Conservation (phyloP, 2,113 vertebrate species). For the Micronisus gabar region DNA sequence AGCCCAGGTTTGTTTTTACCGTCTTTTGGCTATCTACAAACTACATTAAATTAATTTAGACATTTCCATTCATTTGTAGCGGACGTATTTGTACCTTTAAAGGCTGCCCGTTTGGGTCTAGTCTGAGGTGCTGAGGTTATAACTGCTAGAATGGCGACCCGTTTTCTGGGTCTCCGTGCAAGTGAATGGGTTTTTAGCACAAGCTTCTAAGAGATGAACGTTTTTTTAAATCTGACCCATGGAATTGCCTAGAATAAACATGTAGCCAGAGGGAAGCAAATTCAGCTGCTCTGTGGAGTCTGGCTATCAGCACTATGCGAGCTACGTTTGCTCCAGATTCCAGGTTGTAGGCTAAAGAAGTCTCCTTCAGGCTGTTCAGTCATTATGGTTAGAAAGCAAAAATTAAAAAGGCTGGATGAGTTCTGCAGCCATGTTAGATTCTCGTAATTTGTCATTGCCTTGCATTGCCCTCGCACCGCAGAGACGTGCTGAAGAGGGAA, state of each 20-base stretch:
- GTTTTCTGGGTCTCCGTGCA: background rate
- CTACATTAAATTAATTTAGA: background rate
- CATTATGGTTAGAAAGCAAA: background rate
- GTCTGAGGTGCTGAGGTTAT: background rate
- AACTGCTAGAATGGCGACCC: background rate
- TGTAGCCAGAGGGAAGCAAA: background rate
- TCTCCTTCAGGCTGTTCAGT: background rate
- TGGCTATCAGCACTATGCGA: accelerated
- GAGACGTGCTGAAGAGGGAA: background rate
- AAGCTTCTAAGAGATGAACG: background rate
- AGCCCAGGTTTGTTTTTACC: background rate
- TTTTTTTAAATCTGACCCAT: background rate
- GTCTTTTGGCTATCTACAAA: background rate
- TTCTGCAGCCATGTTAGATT: background rate
- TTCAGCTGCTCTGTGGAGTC: background rate
- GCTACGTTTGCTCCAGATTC: background rate
- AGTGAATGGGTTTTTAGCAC: background rate
- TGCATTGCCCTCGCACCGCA: background rate
- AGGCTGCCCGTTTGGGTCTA: background rate
- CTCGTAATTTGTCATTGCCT: background rate
- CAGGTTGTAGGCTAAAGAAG: background rate
- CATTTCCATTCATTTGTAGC: background rate
- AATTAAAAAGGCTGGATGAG: background rate
- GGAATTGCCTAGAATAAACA: background rate
- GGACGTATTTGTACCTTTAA: background rate